phyloP scores from a whole-genome alignment of 35 echinoderm and acorn worm species.

The Acanthaster planci region DNA sequence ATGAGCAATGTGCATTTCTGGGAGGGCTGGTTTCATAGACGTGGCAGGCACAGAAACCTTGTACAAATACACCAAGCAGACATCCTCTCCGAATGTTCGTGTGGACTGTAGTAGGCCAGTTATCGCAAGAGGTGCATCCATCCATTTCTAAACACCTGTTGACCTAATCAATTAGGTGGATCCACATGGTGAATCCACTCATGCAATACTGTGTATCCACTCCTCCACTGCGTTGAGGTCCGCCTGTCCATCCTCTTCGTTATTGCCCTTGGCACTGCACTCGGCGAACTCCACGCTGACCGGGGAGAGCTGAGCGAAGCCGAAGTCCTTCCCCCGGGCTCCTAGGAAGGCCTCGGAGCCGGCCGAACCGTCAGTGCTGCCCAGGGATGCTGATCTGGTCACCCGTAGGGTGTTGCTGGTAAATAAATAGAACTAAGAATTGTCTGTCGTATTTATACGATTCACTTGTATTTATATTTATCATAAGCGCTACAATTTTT shows the following conservation, averaged over 20 bases:
- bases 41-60: no score
- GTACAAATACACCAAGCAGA: no score
- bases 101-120: no score
- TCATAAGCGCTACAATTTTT: no score
- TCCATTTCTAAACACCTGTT: no score
- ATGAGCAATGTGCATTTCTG: no score
- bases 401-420: conserved; percentile 66
- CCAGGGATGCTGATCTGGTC: conserved; percentile 52
- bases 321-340: conserved; percentile 57
- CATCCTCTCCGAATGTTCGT: no score
- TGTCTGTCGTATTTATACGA: no score
- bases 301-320: conserved; percentile 60
- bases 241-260: conserved; percentile 26
- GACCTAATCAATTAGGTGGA: no score
- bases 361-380: conserved; percentile 47
- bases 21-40: no score
- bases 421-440: background rate
- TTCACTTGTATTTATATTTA: no score
- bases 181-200: background rate
- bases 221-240: conserved; percentile 45
- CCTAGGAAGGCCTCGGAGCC: conserved; percentile 52
- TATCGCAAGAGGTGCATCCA: no score
- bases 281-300: conserved; percentile 66
- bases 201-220: conserved; percentile 58
- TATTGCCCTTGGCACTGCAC: conserved; percentile 43